Percentiles rank a stretch among this genome's conserved stretches.
Evolutionary conservation across 1,140 invertebrate species (phyloP).

Genomic region (Steinernema khuongi): DNA sequence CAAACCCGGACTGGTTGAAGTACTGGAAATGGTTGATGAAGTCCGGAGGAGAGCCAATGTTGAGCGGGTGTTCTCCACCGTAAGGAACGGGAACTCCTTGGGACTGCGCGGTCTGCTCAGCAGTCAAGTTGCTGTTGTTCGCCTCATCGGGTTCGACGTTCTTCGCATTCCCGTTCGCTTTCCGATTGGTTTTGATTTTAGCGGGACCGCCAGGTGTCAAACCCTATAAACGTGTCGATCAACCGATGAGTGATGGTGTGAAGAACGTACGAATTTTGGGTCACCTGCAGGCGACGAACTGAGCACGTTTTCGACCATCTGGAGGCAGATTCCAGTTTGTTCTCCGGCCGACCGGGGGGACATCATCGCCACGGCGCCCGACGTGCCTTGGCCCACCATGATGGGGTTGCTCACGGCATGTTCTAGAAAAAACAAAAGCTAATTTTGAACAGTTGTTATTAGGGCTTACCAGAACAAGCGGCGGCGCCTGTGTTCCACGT

Average conservation of each 20-base stretch:
- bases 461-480: conserved; percentile 2
- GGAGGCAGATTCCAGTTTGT: conserved; percentile 40
- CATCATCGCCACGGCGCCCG: conserved; percentile 14
- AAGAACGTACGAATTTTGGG: conserved; percentile 39
- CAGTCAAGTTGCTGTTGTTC: conserved; percentile 22
- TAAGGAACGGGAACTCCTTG: not conserved
- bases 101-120: not conserved
- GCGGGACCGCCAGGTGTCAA: not conserved
- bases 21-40: conserved; percentile 21
- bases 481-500: conserved; percentile 5
- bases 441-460: not conserved
- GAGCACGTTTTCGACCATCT: conserved; percentile 53
- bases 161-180: conserved; percentile 10
- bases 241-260: not conserved
- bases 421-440: conserved; percentile 42
- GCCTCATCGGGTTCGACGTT: conserved; percentile 5
- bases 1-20: conserved; percentile 19
- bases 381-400: conserved; percentile 40
- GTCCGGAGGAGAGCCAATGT: conserved; percentile 38
- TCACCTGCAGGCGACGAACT: conserved; percentile 47
- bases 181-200: not conserved
- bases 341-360: conserved; percentile 47
- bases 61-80: conserved; percentile 24
- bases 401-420: conserved; percentile 54
- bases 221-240: not conserved